Percentiles rank a stretch among this genome's conserved stretches.
Evolutionary conservation across 2,113 vertebrate genomes (phyloP).

Genomic region (Micronycteris hirsuta): DNA sequence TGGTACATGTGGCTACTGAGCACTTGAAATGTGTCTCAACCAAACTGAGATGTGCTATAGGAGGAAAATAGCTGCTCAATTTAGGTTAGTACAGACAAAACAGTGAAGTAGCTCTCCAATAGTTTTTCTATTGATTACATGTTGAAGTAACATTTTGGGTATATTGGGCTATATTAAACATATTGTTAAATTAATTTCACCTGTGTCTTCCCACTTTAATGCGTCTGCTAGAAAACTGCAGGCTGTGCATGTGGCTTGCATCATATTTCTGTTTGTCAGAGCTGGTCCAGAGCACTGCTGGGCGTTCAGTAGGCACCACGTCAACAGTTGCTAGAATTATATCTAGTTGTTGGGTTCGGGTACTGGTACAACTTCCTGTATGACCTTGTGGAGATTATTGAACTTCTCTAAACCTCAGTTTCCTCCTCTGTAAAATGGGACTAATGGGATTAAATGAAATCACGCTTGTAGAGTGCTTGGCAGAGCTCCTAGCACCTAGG

Average conservation of each 20-base stretch:
- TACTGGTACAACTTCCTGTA: background rate
- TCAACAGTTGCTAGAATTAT: fast-evolving
- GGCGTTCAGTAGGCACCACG: too few relatives aligned
- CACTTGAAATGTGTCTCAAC: background rate
- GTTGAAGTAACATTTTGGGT: background rate
- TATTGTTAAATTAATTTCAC: background rate
- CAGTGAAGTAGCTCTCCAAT: background rate
- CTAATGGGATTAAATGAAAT: background rate
- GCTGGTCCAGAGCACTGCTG: fast-evolving
- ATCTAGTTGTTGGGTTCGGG: background rate
- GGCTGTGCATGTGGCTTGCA: fast-evolving
- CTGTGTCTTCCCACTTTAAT: background rate
- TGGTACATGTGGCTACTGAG: background rate
- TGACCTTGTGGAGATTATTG: too few relatives aligned
- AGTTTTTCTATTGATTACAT: background rate
- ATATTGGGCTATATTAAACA: background rate
- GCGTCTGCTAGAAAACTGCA: background rate
- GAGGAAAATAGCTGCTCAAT: background rate
- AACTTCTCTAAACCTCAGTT: background rate
- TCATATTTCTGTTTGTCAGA: fast-evolving
- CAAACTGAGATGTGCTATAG: background rate
- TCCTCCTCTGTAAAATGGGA: background rate
- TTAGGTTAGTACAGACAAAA: background rate
- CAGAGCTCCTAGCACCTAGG: fast-evolving
- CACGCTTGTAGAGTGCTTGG: background rate